A percentile compares a stretch with the other conserved stretches of the same genome.
Evolutionary conservation across 2,797 vertebrate species (phyloP).

Genomic region (Oreochromis grahami): DNA sequence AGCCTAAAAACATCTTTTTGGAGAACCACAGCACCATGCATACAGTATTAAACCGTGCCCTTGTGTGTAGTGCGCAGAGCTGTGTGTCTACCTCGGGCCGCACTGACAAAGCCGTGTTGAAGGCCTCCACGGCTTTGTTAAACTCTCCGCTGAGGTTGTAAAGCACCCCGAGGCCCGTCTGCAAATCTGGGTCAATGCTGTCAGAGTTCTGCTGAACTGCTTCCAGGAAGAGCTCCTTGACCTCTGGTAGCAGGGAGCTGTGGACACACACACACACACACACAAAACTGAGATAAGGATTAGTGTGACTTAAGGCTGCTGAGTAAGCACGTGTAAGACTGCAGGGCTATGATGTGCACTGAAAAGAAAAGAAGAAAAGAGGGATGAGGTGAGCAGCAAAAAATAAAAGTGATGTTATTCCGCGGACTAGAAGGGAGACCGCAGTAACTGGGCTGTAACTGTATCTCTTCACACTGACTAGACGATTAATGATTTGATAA

Average conservation of each 20-base stretch:
- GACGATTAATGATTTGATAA: constrained; percentile 37
- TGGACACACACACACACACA: background rate
- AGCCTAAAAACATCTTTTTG: background rate
- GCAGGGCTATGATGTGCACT: constrained; percentile 13
- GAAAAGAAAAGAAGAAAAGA: too few relatives aligned
- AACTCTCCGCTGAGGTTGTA: constrained; percentile 96
- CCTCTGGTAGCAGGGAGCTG: constrained; percentile 87
- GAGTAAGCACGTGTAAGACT: constrained; percentile 13
- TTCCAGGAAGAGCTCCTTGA: constrained; percentile 93
- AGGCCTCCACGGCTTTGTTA: constrained; percentile 96
- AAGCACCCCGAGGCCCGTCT: constrained; percentile 95
- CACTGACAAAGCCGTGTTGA: constrained; percentile 93
- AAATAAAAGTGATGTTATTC: background rate
- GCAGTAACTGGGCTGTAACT: constrained; percentile 20
- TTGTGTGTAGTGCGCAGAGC: background rate
- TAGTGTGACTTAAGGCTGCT: constrained; percentile 35
- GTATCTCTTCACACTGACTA: constrained; percentile 17
- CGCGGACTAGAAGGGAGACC: background rate
- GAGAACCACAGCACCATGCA: background rate
- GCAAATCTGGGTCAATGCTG: constrained; percentile 90
- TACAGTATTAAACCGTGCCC: background rate
- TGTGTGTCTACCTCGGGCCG: constrained; percentile 84
- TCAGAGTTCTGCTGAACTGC: constrained; percentile 90
- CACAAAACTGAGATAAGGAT: constrained; percentile 4
- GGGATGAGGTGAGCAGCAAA: background rate